Conservation (phyloP, 1,140 invertebrate genomes). For the Penaeus chinensis region DNA sequence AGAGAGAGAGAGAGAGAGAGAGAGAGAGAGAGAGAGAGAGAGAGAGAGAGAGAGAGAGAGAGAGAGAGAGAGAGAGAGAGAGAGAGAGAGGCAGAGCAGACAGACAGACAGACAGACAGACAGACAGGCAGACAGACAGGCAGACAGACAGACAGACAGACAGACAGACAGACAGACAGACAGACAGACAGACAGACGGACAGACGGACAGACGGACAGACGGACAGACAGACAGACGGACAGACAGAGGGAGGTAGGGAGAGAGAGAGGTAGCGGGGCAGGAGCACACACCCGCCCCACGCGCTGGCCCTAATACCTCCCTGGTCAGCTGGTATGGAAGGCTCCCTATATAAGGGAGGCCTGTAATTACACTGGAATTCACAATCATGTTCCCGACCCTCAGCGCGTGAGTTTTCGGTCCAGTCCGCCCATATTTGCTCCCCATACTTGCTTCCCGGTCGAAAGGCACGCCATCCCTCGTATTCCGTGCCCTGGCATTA, state of each 20-base stretch:
- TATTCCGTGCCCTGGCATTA: no score
- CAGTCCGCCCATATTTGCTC: no score
- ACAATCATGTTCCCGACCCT: no score
- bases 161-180: not conserved
- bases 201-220: not conserved
- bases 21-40: conserved; percentile 16
- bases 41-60: not conserved
- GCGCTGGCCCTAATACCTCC: no score
- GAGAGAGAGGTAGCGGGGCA: conserved; percentile 10
- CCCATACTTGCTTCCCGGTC: no score
- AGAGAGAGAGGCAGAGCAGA: not conserved
- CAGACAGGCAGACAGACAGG: not conserved
- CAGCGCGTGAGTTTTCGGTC: no score
- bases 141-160: conserved; percentile 17
- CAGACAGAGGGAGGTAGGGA: not conserved
- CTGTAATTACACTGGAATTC: no score
- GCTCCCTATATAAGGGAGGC: no score
- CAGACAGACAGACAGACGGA: not conserved
- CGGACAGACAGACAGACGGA: not conserved
- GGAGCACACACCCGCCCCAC: not conserved
- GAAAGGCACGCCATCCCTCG: no score
- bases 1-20: conserved; percentile 22
- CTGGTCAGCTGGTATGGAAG: no score
- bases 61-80: not conserved
- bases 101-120: not conserved